phyloP scores from a whole-genome alignment of 2,113 vertebrate species.

The Albula glossodonta region DNA sequence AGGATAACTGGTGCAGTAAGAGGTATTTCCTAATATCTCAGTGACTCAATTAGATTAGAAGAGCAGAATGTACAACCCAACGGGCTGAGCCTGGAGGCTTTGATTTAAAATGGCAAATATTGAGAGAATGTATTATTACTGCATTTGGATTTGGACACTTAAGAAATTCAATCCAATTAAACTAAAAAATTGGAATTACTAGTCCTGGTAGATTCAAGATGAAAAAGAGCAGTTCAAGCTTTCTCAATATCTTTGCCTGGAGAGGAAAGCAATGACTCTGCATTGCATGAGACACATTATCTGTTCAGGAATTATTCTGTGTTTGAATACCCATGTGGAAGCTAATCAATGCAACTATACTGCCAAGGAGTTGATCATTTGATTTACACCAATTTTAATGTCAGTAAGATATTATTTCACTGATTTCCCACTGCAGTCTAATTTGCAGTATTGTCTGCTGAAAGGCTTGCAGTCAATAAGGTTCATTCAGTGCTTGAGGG shows the following conservation, averaged over 20 bases:
- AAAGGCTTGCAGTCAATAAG: constrained; percentile 29
- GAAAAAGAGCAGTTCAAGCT: neutral
- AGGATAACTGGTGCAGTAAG: constrained; percentile 25
- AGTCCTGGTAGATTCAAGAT: neutral
- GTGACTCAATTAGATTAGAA: constrained; percentile 36
- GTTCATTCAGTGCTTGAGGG: constrained; percentile 48
- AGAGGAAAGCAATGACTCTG: neutral
- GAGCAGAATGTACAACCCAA: constrained; percentile 16
- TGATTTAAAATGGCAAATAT: neutral
- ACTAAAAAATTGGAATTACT: neutral
- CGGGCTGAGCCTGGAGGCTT: constrained; percentile 5
- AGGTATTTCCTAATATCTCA: constrained; percentile 25
- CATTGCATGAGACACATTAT: neutral
- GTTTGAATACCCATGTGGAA: neutral
- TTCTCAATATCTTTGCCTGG: neutral
- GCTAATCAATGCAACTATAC: too few species aligned
- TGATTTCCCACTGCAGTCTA: neutral
- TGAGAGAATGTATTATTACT: neutral
- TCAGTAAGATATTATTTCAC: too few species aligned
- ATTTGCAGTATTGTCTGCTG: neutral
- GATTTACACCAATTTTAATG: too few species aligned
- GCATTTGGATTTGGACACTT: neutral
- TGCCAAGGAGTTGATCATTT: too few species aligned
- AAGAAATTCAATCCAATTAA: neutral
- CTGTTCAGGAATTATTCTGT: neutral